phyloP scores from a whole-genome alignment of 2,888 invertebrate species.

The Crepidodera aurea region DNA sequence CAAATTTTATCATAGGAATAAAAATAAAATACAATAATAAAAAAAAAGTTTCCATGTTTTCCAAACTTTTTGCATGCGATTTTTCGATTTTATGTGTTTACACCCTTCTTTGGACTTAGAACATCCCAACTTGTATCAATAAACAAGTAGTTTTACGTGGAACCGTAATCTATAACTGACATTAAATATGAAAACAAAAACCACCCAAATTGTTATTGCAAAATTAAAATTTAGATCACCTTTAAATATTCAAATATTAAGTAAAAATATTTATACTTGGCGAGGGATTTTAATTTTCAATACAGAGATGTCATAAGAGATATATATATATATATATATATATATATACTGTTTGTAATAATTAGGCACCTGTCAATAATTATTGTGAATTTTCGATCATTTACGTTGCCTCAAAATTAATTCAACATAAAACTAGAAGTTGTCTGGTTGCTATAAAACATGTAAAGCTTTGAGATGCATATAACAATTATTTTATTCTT shows the following conservation, averaged over 20 bases:
- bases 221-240: neutral
- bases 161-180: neutral
- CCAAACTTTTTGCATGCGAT: constrained; percentile 17
- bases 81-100: constrained; percentile 26
- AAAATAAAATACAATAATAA: constrained; percentile 26
- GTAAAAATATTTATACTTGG: no score
- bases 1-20: constrained; percentile 18
- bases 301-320: no score
- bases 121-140: neutral
- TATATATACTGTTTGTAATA: no score
- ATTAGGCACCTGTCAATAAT: no score
- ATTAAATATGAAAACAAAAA: neutral
- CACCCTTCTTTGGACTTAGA: neutral
- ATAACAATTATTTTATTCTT: no score
- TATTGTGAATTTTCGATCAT: no score
- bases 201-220: neutral
- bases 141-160: neutral
- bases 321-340: no score
- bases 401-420: no score
- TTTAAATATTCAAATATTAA: neutral
- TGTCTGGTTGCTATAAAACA: no score
- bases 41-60: constrained; percentile 23
- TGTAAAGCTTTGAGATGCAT: no score
- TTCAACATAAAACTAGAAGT: no score
- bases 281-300: no score